A percentile compares a stretch with the other conserved stretches of the same genome.
phyloP scores from a whole-genome alignment of 2,113 vertebrate species.

The Hippoglossus stenolepis region DNA sequence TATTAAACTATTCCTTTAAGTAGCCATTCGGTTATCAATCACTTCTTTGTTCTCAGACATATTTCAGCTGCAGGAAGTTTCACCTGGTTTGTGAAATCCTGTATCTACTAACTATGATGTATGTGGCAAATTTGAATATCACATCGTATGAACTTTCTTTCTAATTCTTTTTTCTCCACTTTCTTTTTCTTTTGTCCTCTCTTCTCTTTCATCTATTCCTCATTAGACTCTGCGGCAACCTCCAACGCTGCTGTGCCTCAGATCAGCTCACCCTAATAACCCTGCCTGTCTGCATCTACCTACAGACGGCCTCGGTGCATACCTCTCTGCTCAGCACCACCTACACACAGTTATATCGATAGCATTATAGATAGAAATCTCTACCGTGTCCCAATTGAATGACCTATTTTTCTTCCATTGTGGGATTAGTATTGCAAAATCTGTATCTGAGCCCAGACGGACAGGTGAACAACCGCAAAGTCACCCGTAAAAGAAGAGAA shows the following conservation, averaged over 20 bases:
- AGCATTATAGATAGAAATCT: conserved; percentile 20
- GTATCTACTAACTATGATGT: neutral
- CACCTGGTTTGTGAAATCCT: neutral
- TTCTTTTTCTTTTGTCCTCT: neutral
- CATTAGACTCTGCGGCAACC: conserved; percentile 27
- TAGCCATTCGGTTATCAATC: neutral
- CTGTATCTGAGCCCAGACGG: neutral
- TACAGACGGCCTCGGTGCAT: conserved; percentile 34
- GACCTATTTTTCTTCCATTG: conserved; percentile 19
- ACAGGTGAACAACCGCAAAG: conserved; percentile 17
- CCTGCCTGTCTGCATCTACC: conserved; percentile 40
- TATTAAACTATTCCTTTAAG: neutral
- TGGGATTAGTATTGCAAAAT: conserved; percentile 5
- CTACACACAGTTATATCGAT: conserved; percentile 19
- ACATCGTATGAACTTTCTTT: conserved; percentile 7
- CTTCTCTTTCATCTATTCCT: conserved; percentile 30
- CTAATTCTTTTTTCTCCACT: neutral
- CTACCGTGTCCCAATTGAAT: conserved; percentile 7
- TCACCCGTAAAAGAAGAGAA: conserved; percentile 14
- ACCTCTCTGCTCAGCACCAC: conserved; percentile 19
- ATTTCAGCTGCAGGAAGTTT: neutral
- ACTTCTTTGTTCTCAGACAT: neutral
- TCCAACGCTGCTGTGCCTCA: conserved; percentile 8
- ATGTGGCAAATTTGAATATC: neutral
- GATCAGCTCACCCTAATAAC: conserved; percentile 34